These are phyloP conservation scores for Zosterops lateralis DNA, from an alignment of 2,113 vertebrate species.

Conservation along the genomic window DNA sequence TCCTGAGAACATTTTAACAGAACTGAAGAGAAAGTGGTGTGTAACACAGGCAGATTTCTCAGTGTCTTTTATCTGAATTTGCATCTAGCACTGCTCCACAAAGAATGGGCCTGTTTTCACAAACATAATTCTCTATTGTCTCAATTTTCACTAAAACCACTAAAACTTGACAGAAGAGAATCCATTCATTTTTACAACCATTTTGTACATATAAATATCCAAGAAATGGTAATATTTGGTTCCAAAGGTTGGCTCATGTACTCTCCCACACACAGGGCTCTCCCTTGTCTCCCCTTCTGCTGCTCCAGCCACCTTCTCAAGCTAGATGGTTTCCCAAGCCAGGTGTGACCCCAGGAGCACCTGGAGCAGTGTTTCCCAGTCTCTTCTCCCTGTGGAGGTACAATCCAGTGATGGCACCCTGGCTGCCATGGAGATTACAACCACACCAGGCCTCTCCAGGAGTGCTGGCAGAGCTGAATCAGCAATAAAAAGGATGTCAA, in stretches of 20 bases:
- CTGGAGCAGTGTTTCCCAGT: background rate
- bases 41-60: background rate
- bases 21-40: background rate
- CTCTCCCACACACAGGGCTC: background rate
- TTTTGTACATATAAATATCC: background rate
- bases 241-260: background rate
- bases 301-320: background rate
- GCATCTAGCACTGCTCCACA: background rate
- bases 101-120: background rate
- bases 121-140: background rate
- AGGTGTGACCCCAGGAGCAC: background rate
- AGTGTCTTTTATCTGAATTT: background rate
- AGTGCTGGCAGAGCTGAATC: background rate
- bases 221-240: rapidly evolving
- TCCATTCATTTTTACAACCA: background rate
- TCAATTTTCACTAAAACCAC: background rate
- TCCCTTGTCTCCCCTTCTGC: background rate
- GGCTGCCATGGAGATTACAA: background rate
- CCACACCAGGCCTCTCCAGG: background rate
- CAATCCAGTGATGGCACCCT: background rate
- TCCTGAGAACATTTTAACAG: background rate
- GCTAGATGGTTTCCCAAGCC: background rate
- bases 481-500: background rate
- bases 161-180: background rate
- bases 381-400: rapidly evolving